Conservation (phyloP, 1,140 invertebrate genomes). For the Ericerus pela region DNA sequence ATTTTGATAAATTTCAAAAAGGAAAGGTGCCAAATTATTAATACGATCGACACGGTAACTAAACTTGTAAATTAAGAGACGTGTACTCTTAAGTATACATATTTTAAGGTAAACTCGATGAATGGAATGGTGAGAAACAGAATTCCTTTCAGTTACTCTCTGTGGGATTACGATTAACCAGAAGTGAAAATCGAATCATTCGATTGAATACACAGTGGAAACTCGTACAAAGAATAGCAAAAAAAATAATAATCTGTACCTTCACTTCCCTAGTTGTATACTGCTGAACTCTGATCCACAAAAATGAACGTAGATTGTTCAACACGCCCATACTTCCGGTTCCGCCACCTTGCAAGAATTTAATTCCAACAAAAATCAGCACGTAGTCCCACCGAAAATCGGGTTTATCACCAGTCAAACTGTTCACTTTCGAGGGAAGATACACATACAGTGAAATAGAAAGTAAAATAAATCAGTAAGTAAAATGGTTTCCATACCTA, state of each 20-base stretch:
- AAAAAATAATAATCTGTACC: constrained; percentile 32
- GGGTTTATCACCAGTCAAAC: constrained; percentile 40
- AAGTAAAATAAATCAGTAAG: constrained; percentile 8
- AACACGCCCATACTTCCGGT: constrained; percentile 81
- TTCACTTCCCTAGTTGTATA: constrained; percentile 86
- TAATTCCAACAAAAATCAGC: constrained; percentile 67
- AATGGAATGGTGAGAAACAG: no score
- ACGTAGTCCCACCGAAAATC: constrained; percentile 77
- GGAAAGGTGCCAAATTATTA: no score
- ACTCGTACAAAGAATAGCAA: background rate
- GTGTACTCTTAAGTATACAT: no score
- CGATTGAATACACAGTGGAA: background rate
- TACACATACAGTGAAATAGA: constrained; percentile 12
- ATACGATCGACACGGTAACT: no score
- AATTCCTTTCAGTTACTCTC: no score
- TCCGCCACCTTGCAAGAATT: constrained; percentile 85
- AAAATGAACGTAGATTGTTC: constrained; percentile 75
- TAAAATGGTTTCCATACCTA: constrained; percentile 32
- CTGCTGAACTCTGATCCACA: constrained; percentile 92
- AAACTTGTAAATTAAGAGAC: no score
- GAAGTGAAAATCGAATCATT: background rate
- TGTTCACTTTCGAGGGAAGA: constrained; percentile 48
- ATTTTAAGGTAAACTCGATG: no score
- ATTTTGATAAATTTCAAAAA: no score
- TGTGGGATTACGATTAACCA: background rate